phyloP scores from a whole-genome alignment of 2,888 invertebrate species.

The Meliscaeva auricollis region DNA sequence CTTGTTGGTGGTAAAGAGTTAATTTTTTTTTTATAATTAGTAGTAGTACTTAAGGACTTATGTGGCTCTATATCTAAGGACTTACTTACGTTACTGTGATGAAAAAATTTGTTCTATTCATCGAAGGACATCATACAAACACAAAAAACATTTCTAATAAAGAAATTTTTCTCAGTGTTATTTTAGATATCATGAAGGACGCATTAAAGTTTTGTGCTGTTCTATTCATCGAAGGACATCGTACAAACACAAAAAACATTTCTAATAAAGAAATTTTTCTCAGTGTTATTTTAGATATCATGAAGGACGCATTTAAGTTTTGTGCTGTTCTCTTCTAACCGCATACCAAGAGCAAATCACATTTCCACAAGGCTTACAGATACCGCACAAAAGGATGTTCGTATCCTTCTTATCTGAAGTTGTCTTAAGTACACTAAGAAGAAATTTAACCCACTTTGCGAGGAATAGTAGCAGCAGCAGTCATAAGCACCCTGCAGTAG shows the following conservation, averaged over 20 bases:
- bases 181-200: conserved; percentile 19
- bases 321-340: neutral
- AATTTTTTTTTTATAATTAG: no score
- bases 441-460: conserved; percentile 48
- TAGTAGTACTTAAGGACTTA: no score
- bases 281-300: conserved; percentile 15
- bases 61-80: no score
- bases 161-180: neutral
- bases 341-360: conserved; percentile 53
- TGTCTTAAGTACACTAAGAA: conserved; percentile 42
- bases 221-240: no score
- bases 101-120: no score
- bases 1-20: no score
- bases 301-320: conserved; percentile 50
- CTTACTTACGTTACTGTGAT: no score
- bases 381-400: conserved; percentile 63
- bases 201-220: conserved; percentile 52
- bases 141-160: neutral
- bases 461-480: neutral
- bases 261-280: neutral
- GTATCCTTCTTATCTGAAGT: conserved; percentile 69
- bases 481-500: neutral
- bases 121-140: no score
- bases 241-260: neutral
- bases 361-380: conserved; percentile 46